Base-by-base conservation (phyloP, 2,113 vertebrate genomes). In the Hymenochirus boettgeri region DNA sequence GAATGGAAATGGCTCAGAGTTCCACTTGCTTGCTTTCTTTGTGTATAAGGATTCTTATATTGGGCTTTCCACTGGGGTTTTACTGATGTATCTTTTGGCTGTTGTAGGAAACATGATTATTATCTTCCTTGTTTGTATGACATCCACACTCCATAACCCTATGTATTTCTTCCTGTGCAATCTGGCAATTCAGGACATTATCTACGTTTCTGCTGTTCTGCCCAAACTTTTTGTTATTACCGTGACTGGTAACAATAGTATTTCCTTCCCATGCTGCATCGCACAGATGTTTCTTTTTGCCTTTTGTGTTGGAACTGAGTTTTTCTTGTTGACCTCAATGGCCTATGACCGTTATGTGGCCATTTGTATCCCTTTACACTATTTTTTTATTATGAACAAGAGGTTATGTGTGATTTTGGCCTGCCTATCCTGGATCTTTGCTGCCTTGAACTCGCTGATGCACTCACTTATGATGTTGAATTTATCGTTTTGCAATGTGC, bases 331-430 rank as follows among this genome's bases (percentile, higher is more conserved):
- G 13, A 33, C 65, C 18, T 45, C 48, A 7, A 69, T 69, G 65
- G 57, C 65, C 2, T 61, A 54, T 54, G 65, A 69, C 48, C 33
- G 63, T 24, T 65, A 65, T 57, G 26, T 65, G 10, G 63, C 63
- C 3, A 65, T 65, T 33, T 65, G 63, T 62, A 22, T n/a, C 9
- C 66, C 66, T 18, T 22, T 70, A 3, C 59, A 50, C 7, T 70
- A 70, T 39, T 7, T 10, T 18, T 4, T 57, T 4, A 51, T 67
- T 7, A 59, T 67, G 56, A 59, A 37, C n/a, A 53, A 29, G 19
- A 42, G 2, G 7, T 1, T 15, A 22, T 67, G 47, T 45, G 1
- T 15, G 15, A 3, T 23, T 26, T 24, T 67, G 21, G 27, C 58
- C 4, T 2, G 18, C 21, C 12, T 10, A 11, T 45, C 48, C 15